Evolutionary conservation across 92 coral and sea anemone genomes (phyloP), one percentile per base, ranked within the genome.

Genomic region (Umimayanthus kanabou): DNA sequence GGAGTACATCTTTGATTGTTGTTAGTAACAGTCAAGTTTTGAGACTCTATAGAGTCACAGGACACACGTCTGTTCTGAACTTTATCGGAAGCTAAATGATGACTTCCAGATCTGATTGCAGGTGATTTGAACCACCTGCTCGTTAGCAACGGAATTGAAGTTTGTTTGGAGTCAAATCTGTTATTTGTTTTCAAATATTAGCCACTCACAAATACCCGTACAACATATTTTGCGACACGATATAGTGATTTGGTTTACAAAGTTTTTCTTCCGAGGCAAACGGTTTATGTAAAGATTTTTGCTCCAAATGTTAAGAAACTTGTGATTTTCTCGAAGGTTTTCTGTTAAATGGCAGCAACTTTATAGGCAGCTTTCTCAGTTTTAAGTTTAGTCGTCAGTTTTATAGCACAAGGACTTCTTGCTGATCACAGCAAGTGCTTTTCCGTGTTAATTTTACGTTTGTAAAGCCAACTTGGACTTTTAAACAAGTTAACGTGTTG

Each of bases 151-250:
- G 58, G 72, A 78, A 65, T 22, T 39, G 42, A 49, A 71, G 16
- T n/a, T 83, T 70, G 74, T 69, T 26, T 26, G 23, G 13, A 50
- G 78, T 37, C 10, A 23, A 65, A 65, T 25, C 6, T 70, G 66
- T 14, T 26, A 71, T 57, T 29, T 83, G 71, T 80, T 58, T 80
- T 53, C 4, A 61, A n/a, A 61, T 33, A 6, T 49, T 45, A 55
- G 69, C 87, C 87, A 83, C 87, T 83, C 58, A 45, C 76, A 82
- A 45, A 69, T 40, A 81, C 9, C 75, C 26, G 16, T 22, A 43
- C 76, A 65, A 14, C 23, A 39, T 65, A 29, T 40, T 39, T 79
- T 49, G 69, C 39, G 18, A 75, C 49, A 39, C 11, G 10, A 43
- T 33, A 40, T 33, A 40, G 45, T 73, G 39, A 73, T 13, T 71